These are phyloP conservation scores for Propsilocerus akamusi DNA, from an alignment of 1,140 invertebrate genomes.

Conservation along the genomic window DNA sequence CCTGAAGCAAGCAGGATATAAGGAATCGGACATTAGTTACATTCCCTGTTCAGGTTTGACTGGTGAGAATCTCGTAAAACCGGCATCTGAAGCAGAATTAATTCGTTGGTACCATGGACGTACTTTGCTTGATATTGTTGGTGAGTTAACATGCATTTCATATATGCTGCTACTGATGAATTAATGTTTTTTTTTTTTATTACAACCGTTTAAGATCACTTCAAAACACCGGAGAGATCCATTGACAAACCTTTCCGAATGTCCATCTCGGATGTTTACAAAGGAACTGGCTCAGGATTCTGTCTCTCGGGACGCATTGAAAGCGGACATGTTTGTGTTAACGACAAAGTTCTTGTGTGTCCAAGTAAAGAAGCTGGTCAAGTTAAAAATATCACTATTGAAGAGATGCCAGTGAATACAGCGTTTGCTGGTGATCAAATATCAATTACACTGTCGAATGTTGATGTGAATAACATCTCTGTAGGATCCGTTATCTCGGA, in stretches of 20 bases:
- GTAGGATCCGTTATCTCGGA: constrained; percentile 79
- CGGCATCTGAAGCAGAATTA: constrained; percentile 45
- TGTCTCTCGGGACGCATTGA: constrained; percentile 81
- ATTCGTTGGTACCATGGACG: constrained; percentile 74
- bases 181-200: background rate
- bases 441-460: constrained; percentile 58
- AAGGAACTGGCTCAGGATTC: constrained; percentile 72
- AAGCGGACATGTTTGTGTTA: constrained; percentile 66
- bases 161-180: background rate
- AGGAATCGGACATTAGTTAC: constrained; percentile 71
- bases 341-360: constrained; percentile 77
- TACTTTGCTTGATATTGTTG: constrained; percentile 63
- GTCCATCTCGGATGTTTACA: constrained; percentile 87
- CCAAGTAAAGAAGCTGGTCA: constrained; percentile 61
- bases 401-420: constrained; percentile 47
- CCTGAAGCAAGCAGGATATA: constrained; percentile 87
- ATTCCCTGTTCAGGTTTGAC: constrained; percentile 90
- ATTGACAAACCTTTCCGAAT: constrained; percentile 80
- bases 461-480: constrained; percentile 66
- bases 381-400: constrained; percentile 54
- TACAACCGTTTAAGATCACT: constrained; percentile 36
- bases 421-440: constrained; percentile 93
- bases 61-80: constrained; percentile 74
- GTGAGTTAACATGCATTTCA: constrained; percentile 22
- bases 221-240: constrained; percentile 67